Evolutionary conservation across 2,888 invertebrate species (phyloP).

Genomic region (Hipparchia semele): DNA sequence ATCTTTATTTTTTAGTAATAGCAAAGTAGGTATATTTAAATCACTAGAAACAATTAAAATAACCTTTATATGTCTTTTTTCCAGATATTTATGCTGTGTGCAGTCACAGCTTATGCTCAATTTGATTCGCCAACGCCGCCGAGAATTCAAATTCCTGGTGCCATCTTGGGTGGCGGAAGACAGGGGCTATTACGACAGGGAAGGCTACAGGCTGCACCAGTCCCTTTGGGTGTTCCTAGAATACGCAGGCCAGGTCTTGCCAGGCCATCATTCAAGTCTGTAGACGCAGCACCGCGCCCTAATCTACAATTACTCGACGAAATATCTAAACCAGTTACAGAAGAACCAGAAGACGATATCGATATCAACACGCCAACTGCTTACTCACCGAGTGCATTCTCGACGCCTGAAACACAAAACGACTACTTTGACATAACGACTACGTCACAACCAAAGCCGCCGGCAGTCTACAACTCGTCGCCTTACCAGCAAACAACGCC

Average conservation of each 20-base stretch:
- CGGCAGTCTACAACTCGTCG: slow-evolving; percentile 69
- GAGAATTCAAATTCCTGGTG: slow-evolving; percentile 86
- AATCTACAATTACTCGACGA: slow-evolving; percentile 78
- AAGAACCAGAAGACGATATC: slow-evolving; percentile 85
- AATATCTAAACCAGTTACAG: slow-evolving; percentile 86
- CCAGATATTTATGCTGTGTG: slow-evolving; percentile 79
- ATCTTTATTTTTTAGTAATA: too few relatives aligned
- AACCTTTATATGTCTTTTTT: slow-evolving; percentile 36
- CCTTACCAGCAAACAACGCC: slow-evolving; percentile 73
- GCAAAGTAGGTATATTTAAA: not conserved
- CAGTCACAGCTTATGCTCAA: slow-evolving; percentile 79
- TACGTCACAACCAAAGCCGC: slow-evolving; percentile 75
- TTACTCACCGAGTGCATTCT: slow-evolving; percentile 67
- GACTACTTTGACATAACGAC: slow-evolving; percentile 75
- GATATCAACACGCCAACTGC: slow-evolving; percentile 82
- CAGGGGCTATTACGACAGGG: slow-evolving; percentile 73
- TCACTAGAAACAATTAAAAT: not conserved
- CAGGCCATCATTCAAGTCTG: slow-evolving; percentile 74
- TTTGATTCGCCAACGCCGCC: slow-evolving; percentile 84
- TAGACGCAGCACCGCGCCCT: slow-evolving; percentile 72
- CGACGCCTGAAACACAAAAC: slow-evolving; percentile 74
- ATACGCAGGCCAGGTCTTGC: slow-evolving; percentile 71
- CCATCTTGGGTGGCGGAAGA: slow-evolving; percentile 69
- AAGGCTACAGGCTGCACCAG: slow-evolving; percentile 60
- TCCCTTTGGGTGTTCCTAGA: slow-evolving; percentile 58